Evolutionary conservation across 2,888 invertebrate species (phyloP), one percentile per base, ranked within the genome.

Genomic region (Drosophila algonquin): DNA sequence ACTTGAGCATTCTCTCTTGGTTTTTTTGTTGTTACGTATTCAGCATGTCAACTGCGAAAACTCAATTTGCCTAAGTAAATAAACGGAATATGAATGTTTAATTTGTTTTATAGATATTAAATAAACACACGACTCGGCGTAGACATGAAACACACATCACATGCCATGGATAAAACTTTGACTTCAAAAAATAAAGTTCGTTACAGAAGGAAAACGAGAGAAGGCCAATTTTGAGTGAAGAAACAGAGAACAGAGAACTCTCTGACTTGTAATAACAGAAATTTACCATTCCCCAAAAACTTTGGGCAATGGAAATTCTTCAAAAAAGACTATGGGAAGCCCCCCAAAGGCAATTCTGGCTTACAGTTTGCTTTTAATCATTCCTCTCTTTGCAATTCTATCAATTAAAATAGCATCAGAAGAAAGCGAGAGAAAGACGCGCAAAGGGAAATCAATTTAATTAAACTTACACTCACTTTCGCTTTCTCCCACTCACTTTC

Each of bases 61-160:
- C 85, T 85, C 85, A 85, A 85, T 85, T 85, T 85, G 81, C 81
- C 75, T 85, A 85, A 85, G 87, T 85, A 85, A 85, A 85, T 85
- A 86, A 85, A 87, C 84, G 80, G 87, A 85, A 85, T 85, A 85
- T 85, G 87, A 83, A 83, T 83, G 83, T 85, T 87, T 85, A 85
- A 85, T 85, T 85, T 87, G 77, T 86, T 86, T 85, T 81, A 80
- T 87, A 84, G 85, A 84, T 85, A 84, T 85, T 86, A 85, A 80
- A 80, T 87, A 87, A 87, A 83, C 83, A 87, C 76, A 82, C 48
- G 67, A 67, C 67, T 65, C 50, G 21, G 65, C 44, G 48, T 65
- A 16, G 65, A 27, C 14, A 40, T 40, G 14, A 48, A 48, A 56
- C 67, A 67, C n/a, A 40, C 24, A 52, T 14, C 8, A 55, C 14